Percentiles rank a stretch among this genome's conserved stretches.
Evolutionary conservation across 2,888 invertebrate genomes (phyloP).

Genomic region (Drosophila pullipes): DNA sequence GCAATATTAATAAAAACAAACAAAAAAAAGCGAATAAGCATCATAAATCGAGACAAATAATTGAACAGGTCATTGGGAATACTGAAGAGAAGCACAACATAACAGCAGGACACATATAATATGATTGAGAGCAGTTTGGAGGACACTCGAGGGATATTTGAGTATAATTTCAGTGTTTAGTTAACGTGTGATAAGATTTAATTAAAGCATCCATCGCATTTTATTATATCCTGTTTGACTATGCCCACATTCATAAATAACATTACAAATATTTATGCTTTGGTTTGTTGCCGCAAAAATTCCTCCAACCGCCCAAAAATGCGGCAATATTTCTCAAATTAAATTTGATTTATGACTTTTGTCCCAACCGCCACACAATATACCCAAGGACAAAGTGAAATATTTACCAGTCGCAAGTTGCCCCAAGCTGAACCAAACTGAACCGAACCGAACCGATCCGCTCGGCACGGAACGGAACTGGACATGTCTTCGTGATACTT

Average conservation of each 20-base stretch:
- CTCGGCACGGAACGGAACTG: slow-evolving; percentile 27
- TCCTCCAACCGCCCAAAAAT: slow-evolving; percentile 40
- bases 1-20: neutral
- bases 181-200: slow-evolving; percentile 43
- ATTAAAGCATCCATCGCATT: slow-evolving; percentile 40
- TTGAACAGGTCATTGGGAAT: neutral
- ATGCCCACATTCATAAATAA: slow-evolving; percentile 49
- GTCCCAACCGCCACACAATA: slow-evolving; percentile 38
- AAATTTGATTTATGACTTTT: slow-evolving; percentile 77
- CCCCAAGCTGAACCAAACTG: neutral
- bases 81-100: neutral
- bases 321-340: slow-evolving; percentile 75
- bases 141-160: slow-evolving; percentile 9
- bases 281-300: slow-evolving; percentile 59
- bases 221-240: slow-evolving; percentile 52
- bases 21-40: neutral
- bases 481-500: slow-evolving; percentile 56
- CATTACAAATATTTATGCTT: slow-evolving; percentile 55
- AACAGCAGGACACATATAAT: slow-evolving; percentile 2
- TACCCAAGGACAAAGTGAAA: slow-evolving; percentile 46
- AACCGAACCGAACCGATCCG: neutral
- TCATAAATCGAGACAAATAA: slow-evolving; percentile 3
- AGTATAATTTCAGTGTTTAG: slow-evolving; percentile 29
- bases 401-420: slow-evolving; percentile 47
- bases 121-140: neutral